Conservation (phyloP, 1,140 invertebrate species). For the Orius insidiosus region DNA sequence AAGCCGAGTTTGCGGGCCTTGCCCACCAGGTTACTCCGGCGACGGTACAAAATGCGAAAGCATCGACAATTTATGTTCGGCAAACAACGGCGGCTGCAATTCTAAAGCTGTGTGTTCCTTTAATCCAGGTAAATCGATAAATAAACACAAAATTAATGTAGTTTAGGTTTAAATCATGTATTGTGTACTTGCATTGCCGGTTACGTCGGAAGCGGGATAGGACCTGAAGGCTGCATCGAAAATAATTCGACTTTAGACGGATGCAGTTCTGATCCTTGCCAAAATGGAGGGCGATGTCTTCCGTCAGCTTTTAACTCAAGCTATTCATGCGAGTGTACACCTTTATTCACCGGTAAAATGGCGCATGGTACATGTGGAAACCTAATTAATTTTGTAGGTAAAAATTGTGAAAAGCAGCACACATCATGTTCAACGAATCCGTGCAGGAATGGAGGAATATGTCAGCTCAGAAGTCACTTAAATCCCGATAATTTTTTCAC, state of each 20-base stretch:
- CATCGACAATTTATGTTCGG: constrained; percentile 42
- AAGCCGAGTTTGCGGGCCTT: constrained; percentile 62
- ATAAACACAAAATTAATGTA: background rate
- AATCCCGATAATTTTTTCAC: too few species aligned
- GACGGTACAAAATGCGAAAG: constrained; percentile 58
- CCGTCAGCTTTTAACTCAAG: constrained; percentile 15
- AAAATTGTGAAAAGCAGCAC: constrained; percentile 34
- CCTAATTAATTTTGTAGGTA: constrained; percentile 26
- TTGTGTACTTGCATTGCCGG: constrained; percentile 64
- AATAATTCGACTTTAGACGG: constrained; percentile 22
- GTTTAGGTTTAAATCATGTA: constrained; percentile 24
- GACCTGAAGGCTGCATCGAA: constrained; percentile 52
- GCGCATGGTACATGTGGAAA: background rate
- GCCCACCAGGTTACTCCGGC: constrained; percentile 73
- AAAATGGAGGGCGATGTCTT: constrained; percentile 39
- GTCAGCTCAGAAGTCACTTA: constrained; percentile 26
- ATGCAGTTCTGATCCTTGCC: constrained; percentile 51
- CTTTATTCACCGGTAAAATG: constrained; percentile 35
- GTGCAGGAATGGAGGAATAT: constrained; percentile 68
- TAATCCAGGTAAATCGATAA: constrained; percentile 34
- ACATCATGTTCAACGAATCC: constrained; percentile 52
- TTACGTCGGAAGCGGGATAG: constrained; percentile 67
- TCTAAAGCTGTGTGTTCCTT: constrained; percentile 59
- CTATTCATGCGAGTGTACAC: constrained; percentile 38
- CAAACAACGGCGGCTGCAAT: constrained; percentile 72